Base-by-base conservation (phyloP, 2,888 invertebrate genomes). In the Eristalis tenax region DNA sequence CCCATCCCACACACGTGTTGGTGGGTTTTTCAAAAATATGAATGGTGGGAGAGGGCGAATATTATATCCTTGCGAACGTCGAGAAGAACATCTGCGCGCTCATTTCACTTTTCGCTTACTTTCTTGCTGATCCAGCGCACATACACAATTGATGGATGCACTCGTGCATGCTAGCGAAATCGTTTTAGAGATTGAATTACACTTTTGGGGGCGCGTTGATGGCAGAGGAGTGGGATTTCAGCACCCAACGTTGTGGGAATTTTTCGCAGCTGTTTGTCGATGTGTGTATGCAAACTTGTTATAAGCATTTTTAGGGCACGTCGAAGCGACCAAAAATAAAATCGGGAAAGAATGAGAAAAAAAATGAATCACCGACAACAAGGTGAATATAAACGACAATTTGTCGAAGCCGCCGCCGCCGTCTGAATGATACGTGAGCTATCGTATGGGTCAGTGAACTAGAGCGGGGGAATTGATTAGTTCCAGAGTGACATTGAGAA, bases 111-210 rank as follows among this genome's bases (percentile, higher is more conserved):
- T 66, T 66, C 6, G 23, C 35, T 43, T 50, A 70, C 70, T 70
- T 80, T 70, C 50, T 70, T 78, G 83, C 70, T 83, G 78, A 83
- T 75, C 70, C 86, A 75, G 64, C 78, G 50, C 64, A 73, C 61
- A 80, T 35, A 70, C 69, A 65, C 66, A 76, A 75, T 87, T 87
- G 87, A 87, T 87, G 76, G 71, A 87, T 87, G 87, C 87, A 87
- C 79, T 87, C 87, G 87, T 87, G 87, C 83, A 87, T 83, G 79
- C 28, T 65, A 10, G 71, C 79, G 64, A 80, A 87, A 83, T 83
- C 87, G 83, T 76, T 87, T 83, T 57, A 83, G 75, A 83, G 79
- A 87, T 80, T 83, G 86, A 78, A 87, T 87, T 80, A 80, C 83
- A 75, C 79, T 87, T 83, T 79, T 73, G 40, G 56, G 68, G 66